phyloP scores from a whole-genome alignment of 2,113 vertebrate species.

The Petaurus breviceps region DNA sequence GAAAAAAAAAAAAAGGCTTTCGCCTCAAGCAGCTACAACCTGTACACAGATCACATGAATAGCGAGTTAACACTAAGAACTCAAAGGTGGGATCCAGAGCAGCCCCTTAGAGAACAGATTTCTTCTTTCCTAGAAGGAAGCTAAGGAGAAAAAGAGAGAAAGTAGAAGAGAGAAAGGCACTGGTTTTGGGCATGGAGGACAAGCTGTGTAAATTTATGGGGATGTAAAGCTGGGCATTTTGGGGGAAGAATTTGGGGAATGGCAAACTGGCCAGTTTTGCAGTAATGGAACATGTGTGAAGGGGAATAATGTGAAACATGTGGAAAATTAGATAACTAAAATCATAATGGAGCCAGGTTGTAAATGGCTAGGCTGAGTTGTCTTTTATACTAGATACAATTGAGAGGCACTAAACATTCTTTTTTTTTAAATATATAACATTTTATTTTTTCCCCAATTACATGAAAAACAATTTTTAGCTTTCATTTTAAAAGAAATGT shows the following conservation, averaged over 20 bases:
- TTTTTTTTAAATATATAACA: not conserved
- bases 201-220: not conserved
- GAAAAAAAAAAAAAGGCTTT: not conserved
- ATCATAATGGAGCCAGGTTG: not conserved
- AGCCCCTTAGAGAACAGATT: not conserved
- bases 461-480: no score
- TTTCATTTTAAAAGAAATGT: no score
- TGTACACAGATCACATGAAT: not conserved
- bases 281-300: not conserved
- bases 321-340: not conserved
- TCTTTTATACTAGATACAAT: not conserved
- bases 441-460: no score
- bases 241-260: not conserved
- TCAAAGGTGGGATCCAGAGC: not conserved
- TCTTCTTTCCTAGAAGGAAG: not conserved
- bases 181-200: not conserved
- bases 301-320: not conserved
- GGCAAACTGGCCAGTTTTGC: not conserved
- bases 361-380: not conserved
- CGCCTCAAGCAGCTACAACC: not conserved
- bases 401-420: not conserved
- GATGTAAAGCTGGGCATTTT: not conserved
- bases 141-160: not conserved
- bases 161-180: not conserved
- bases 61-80: not conserved